These are phyloP conservation scores for Hyposmocoma kahamanoa DNA, from an alignment of 1,140 invertebrate genomes.

Conservation along the genomic window DNA sequence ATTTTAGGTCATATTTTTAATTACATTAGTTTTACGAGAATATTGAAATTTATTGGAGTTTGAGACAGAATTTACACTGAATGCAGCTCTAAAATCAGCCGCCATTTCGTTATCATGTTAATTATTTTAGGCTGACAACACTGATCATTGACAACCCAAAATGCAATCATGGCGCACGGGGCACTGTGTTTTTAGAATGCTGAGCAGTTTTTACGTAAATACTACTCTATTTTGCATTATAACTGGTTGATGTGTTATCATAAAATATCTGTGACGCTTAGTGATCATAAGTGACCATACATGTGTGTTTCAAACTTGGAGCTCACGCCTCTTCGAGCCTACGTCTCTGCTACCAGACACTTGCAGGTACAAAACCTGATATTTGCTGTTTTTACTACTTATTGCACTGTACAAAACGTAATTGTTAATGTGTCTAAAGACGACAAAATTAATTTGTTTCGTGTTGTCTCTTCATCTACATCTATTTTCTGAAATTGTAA, in stretches of 20 bases:
- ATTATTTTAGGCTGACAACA: slow-evolving; percentile 57
- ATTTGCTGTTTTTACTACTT: slow-evolving; percentile 55
- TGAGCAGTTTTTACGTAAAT: slow-evolving; percentile 75
- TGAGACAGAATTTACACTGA: too few relatives aligned
- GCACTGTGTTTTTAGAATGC: slow-evolving; percentile 73
- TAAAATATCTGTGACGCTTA: slow-evolving; percentile 54
- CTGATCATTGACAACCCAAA: slow-evolving; percentile 72
- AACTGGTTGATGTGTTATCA: slow-evolving; percentile 58
- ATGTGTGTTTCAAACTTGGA: slow-evolving; percentile 62
- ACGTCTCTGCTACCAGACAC: slow-evolving; percentile 69
- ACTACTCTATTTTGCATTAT: slow-evolving; percentile 66
- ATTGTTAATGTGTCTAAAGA: not conserved
- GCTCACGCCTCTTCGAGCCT: slow-evolving; percentile 56
- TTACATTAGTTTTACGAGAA: too few relatives aligned
- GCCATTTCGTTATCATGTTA: slow-evolving; percentile 27
- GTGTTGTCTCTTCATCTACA: not conserved
- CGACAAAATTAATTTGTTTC: not conserved
- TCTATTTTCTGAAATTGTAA: not conserved
- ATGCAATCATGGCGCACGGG: slow-evolving; percentile 75
- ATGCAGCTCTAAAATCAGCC: slow-evolving; percentile 54
- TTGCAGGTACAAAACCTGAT: slow-evolving; percentile 69
- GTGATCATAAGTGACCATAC: slow-evolving; percentile 60
- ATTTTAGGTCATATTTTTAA: too few relatives aligned
- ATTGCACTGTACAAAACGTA: not conserved
- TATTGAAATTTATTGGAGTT: too few relatives aligned